A percentile compares a stretch with the other conserved stretches of the same genome.
phyloP scores from a whole-genome alignment of 2,113 vertebrate genomes.

The Hippopotamus amphibius region DNA sequence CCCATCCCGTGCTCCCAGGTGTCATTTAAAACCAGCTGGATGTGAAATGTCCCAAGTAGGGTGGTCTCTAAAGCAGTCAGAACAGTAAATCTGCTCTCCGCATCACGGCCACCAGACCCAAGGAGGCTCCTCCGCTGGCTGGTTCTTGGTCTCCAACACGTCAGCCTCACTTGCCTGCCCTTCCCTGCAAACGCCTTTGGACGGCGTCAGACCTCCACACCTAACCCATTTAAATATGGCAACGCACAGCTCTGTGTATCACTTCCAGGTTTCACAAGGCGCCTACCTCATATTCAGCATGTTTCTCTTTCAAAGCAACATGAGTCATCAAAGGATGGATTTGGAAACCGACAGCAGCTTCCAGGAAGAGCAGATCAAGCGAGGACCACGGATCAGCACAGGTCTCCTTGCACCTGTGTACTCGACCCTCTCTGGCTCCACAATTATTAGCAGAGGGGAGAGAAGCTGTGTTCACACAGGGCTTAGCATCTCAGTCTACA shows the following conservation, averaged over 20 bases:
- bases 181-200: not conserved
- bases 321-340: rapidly evolving
- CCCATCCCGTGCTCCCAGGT: not conserved
- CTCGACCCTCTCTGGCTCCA: not conserved
- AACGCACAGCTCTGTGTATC: not conserved
- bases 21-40: not conserved
- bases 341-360: not conserved
- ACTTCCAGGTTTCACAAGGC: not conserved
- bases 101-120: not conserved
- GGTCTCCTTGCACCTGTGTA: not conserved
- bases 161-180: not conserved
- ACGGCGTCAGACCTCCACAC: not conserved
- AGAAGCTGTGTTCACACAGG: not conserved
- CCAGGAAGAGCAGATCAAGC: not conserved
- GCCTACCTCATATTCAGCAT: no score
- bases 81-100: not conserved
- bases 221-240: not conserved
- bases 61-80: rapidly evolving
- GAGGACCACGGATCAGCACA: rapidly evolving
- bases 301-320: not conserved
- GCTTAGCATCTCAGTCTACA: not conserved
- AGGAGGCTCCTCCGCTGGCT: not conserved
- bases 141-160: constrained; percentile 20
- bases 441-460: not conserved
- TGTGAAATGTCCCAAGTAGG: not conserved